Evolutionary conservation across 2,113 vertebrate genomes (phyloP).

Genomic region (Nycticryphes semicollaris): DNA sequence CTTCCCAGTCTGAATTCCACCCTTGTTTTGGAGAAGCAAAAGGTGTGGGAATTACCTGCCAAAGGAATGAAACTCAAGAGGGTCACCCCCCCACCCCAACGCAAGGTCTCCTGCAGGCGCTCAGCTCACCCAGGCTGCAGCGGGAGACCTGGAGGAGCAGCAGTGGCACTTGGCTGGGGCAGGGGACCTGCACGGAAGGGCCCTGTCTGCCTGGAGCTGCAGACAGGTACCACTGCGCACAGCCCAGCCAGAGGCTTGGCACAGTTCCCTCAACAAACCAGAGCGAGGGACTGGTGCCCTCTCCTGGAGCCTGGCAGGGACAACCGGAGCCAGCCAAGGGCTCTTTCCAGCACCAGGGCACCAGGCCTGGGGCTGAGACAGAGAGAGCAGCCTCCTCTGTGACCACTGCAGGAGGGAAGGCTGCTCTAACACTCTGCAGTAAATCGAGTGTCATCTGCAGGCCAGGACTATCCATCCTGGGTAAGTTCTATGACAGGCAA

Average conservation of each 20-base stretch:
- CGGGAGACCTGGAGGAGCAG: background rate
- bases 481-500: background rate
- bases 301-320: conserved; percentile 9
- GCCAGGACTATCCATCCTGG: background rate
- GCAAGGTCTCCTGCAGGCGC: fast-evolving
- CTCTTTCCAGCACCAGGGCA: background rate
- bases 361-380: background rate
- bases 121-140: background rate
- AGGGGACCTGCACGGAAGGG: background rate
- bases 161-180: background rate
- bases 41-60: too few relatives aligned
- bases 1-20: background rate
- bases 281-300: conserved; percentile 19
- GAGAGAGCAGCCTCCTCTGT: background rate
- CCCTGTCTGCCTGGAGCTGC: background rate
- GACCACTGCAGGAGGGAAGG: background rate
- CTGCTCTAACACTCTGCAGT: background rate
- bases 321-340: background rate
- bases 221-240: background rate
- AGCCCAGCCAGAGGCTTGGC: background rate
- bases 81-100: background rate
- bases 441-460: background rate
- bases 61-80: background rate
- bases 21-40: background rate
- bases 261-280: background rate